phyloP scores from a whole-genome alignment of 2,113 vertebrate species.

The Bolborhynchus lineola region DNA sequence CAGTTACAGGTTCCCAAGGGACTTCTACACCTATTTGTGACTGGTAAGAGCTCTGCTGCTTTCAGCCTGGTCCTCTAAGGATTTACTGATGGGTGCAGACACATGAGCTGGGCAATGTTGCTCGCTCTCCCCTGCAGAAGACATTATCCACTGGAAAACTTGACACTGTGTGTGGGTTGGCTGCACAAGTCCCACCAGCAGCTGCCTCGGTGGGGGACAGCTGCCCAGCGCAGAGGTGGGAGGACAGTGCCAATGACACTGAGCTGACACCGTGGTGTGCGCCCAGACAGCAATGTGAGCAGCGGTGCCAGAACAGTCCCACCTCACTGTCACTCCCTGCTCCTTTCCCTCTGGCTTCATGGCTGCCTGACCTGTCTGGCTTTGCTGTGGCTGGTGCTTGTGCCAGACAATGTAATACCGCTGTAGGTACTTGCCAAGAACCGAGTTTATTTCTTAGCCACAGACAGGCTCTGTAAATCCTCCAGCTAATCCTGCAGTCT shows the following conservation, averaged over 20 bases:
- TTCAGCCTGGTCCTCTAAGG: not conserved
- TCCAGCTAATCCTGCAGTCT: not conserved
- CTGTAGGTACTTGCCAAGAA: not conserved
- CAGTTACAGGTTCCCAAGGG: not conserved
- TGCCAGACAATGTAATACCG: not conserved
- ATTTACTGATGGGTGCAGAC: fast-evolving
- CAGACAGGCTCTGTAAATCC: not conserved
- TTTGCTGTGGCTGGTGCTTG: not conserved
- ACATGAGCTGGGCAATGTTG: fast-evolving
- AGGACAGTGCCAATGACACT: not conserved
- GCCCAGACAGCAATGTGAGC: fast-evolving
- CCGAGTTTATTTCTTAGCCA: not conserved
- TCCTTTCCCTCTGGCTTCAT: not conserved
- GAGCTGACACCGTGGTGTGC: fast-evolving
- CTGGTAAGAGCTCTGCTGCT: not conserved
- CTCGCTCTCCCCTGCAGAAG: fast-evolving
- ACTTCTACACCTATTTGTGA: not conserved
- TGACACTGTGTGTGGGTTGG: not conserved
- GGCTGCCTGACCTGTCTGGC: not conserved
- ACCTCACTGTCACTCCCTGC: not conserved
- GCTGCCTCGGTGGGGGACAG: not conserved
- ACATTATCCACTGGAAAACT: not conserved
- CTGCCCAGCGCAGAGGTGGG: not conserved
- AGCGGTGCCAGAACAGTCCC: not conserved
- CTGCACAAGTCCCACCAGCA: not conserved